These are phyloP conservation scores for Xiphydria camelus DNA, from an alignment of 2,888 invertebrate genomes.

Conservation along the genomic window DNA sequence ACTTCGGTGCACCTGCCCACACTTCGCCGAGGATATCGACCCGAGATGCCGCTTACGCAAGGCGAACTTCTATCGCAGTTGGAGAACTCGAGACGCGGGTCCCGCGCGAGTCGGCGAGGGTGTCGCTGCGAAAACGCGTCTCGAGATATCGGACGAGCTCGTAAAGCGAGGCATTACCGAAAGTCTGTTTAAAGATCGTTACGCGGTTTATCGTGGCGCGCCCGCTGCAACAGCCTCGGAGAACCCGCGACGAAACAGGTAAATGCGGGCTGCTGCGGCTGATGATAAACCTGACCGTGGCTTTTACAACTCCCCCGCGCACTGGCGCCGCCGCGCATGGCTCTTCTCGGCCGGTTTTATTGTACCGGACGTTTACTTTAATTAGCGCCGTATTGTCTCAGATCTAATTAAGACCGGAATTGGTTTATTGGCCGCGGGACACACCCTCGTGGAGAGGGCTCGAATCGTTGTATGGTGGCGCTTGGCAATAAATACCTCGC, in stretches of 20 bases:
- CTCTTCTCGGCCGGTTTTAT: conserved; percentile 34
- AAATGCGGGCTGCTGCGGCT: background rate
- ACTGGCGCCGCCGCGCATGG: background rate
- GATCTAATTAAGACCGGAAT: conserved; percentile 54
- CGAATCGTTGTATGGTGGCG: conserved; percentile 35
- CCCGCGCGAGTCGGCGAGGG: background rate
- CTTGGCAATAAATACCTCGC: conserved; percentile 44
- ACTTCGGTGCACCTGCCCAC: no score
- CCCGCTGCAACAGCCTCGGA: background rate
- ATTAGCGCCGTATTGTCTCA: conserved; percentile 47
- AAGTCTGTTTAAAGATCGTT: conserved; percentile 2
- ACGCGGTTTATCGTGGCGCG: background rate
- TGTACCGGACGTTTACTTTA: conserved; percentile 48
- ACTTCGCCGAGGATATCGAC: background rate
- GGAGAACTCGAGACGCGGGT: background rate
- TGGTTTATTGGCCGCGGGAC: conserved; percentile 46
- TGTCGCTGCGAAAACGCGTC: no score
- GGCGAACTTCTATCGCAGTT: background rate
- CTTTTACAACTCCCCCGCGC: background rate
- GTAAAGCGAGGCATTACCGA: background rate
- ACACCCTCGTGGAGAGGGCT: conserved; percentile 16
- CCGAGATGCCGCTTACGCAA: background rate
- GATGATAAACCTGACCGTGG: conserved; percentile 1
- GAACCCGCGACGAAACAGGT: background rate
- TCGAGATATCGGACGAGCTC: no score